Evolutionary conservation across 2,888 invertebrate species (phyloP), one percentile per base, ranked within the genome.

Genomic region (Augiades crinisus): DNA sequence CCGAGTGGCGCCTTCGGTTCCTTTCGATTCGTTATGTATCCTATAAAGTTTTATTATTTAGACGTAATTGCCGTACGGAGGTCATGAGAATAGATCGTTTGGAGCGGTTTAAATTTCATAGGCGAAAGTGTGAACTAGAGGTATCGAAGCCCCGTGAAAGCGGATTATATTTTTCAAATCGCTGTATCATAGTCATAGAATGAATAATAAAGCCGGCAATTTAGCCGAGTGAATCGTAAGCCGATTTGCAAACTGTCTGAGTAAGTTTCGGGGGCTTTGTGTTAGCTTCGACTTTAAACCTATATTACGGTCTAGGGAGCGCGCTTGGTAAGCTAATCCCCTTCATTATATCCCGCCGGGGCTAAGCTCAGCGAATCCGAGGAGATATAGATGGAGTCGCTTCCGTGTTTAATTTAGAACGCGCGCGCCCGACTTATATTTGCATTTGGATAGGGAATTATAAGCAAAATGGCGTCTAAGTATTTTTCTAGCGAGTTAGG

Each of bases 401-500:
- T 84, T 84, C 81, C 79, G 78, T 65, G 70, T 80, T 70, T 63
- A 69, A 74, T 77, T 77, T 77, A 69, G 66, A 76, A 68, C 66
- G 62, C 64, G 68, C 71, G 71, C 75, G 68, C 68, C 60, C 59
- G 62, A 44, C 66, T 68, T 60, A 64, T 62, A 74, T 78, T 77
- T 75, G 67, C 72, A 72, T 75, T 71, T 55, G 63, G 56, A 63
- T 65, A 68, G 69, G 62, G 65, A 68, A 67, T 65, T 67, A 67
- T 65, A 60, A 71, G 68, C 79, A 84, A 83, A 74, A 82, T 82
- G 81, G 81, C 82, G 82, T 80, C 82, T 63, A 83, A 83, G 81
- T 82, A 85, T 84, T 85, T 85, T 85, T 84, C 86, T 85, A 86
- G 78, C 61, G 68, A 75, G 82, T 82, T 81, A 83, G 86, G 87